A percentile compares a stretch with the other conserved stretches of the same genome.
phyloP scores from a whole-genome alignment of 2,888 invertebrate species.

The Podabrus alpinus region DNA sequence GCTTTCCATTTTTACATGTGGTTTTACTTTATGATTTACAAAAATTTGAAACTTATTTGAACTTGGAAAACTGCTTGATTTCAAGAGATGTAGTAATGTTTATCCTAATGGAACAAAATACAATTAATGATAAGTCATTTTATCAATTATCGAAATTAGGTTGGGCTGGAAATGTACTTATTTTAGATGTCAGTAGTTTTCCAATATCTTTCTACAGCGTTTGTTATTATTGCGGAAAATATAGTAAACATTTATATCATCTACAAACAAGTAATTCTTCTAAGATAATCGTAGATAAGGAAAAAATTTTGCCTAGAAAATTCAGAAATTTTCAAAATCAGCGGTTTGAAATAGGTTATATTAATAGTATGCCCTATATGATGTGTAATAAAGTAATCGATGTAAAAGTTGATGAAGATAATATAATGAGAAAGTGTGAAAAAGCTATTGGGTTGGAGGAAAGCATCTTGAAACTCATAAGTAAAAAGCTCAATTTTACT shows the following conservation, averaged over 20 bases:
- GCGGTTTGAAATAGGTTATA: conserved; percentile 28
- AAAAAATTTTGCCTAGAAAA: conserved; percentile 18
- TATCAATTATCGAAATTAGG: conserved; percentile 26
- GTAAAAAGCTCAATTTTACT: conserved; percentile 34
- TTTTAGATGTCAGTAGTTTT: conserved; percentile 18
- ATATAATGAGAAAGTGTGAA: conserved; percentile 17
- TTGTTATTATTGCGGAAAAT: conserved; percentile 33
- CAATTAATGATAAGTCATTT: not conserved
- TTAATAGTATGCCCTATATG: conserved; percentile 33
- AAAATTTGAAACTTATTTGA: conserved; percentile 2
- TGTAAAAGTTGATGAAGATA: not conserved
- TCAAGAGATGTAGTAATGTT: not conserved
- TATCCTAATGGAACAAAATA: not conserved
- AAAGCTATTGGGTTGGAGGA: conserved; percentile 32
- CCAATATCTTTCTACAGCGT: conserved; percentile 21
- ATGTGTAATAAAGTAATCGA: conserved; percentile 14
- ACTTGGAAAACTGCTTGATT: not conserved
- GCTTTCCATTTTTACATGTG: conserved; percentile 11
- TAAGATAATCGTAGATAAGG: not conserved
- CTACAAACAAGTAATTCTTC: conserved; percentile 7
- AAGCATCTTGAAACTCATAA: conserved; percentile 26
- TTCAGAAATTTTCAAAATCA: conserved; percentile 31
- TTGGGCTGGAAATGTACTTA: conserved; percentile 35
- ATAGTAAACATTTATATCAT: conserved; percentile 1
- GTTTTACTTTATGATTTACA: not conserved